These are phyloP conservation scores for Megaustenia siamemsis DNA, from an alignment of 2,888 invertebrate species.

Conservation along the genomic window DNA sequence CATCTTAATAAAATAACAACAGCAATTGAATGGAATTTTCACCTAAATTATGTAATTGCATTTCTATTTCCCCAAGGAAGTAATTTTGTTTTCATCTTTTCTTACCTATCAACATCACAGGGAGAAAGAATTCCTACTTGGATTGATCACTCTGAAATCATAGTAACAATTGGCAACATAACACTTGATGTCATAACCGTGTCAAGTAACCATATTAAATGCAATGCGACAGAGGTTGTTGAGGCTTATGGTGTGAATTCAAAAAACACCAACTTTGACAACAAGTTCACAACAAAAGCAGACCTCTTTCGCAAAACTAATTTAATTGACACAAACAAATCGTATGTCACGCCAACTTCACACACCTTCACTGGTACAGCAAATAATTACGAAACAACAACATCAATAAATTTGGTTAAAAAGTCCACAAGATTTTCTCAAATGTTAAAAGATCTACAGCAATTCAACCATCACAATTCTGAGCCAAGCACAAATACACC, in stretches of 20 bases:
- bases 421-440: not conserved
- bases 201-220: not conserved
- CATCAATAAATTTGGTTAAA: not conserved
- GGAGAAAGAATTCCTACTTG: constrained; percentile 26
- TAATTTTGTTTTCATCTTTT: not conserved
- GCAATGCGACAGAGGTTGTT: not conserved
- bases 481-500: too few relatives aligned
- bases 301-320: not conserved
- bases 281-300: too few relatives aligned
- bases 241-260: not conserved
- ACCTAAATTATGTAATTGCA: too few relatives aligned
- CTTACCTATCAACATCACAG: not conserved
- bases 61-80: too few relatives aligned
- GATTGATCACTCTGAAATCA: constrained; percentile 22
- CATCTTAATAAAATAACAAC: not conserved
- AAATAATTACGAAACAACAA: not conserved
- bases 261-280: not conserved
- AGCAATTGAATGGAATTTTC: not conserved
- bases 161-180: constrained; percentile 25
- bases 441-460: too few relatives aligned
- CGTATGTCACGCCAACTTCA: not conserved
- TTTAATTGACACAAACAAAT: not conserved
- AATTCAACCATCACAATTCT: too few relatives aligned
- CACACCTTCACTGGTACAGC: too few relatives aligned
- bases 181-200: not conserved